Evolutionary conservation across 1,140 invertebrate species (phyloP).

Genomic region (Ceratina australensis): DNA sequence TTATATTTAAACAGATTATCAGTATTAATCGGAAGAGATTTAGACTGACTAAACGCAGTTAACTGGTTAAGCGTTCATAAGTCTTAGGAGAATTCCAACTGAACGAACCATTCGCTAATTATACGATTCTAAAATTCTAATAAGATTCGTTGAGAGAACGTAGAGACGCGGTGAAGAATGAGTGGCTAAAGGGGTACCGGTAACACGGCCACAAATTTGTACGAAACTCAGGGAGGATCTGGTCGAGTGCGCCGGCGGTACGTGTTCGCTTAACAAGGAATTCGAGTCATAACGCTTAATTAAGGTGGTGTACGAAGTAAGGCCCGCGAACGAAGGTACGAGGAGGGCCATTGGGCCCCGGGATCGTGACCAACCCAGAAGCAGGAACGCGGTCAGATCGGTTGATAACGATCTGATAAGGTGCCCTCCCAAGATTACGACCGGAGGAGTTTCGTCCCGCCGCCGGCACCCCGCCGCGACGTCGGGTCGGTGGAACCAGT

Average conservation of each 20-base stretch:
- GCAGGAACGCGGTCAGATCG: conserved; percentile 77
- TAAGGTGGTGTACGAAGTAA: conserved; percentile 75
- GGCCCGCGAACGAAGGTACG: conserved; percentile 46
- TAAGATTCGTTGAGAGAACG: no score
- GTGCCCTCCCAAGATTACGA: conserved; percentile 76
- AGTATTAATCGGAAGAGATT: no score
- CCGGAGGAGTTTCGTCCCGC: conserved; percentile 45
- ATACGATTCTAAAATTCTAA: no score
- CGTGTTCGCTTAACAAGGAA: conserved; percentile 77
- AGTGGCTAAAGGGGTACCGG: not conserved
- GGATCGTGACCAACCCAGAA: conserved; percentile 77
- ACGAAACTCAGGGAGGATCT: conserved; percentile 29
- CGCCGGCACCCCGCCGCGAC: not conserved
- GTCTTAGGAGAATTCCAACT: no score
- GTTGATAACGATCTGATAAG: conserved; percentile 78
- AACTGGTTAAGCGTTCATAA: no score
- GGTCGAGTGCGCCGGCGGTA: conserved; percentile 45
- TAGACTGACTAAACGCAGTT: no score
- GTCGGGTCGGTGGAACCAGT: conserved; percentile 20
- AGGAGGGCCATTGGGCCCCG: conserved; percentile 56
- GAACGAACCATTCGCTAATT: no score
- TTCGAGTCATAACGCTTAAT: conserved; percentile 80
- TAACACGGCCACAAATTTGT: conserved; percentile 35
- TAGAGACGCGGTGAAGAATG: not conserved
- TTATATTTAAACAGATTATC: no score